These are phyloP conservation scores for Mastomys natalensis DNA, from an alignment of 2,113 vertebrate genomes.

Conservation along the genomic window DNA sequence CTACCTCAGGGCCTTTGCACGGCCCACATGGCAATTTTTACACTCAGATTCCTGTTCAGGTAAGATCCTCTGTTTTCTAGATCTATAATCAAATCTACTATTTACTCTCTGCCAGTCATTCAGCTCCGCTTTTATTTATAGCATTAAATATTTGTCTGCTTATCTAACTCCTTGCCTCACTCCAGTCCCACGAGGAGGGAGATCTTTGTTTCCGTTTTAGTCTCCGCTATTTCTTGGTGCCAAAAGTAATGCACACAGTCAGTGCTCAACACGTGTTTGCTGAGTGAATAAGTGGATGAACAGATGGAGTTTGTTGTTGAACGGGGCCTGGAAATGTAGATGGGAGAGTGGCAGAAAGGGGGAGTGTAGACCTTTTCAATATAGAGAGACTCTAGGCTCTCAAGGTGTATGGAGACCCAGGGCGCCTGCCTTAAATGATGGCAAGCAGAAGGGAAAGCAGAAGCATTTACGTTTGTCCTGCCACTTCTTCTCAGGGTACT, in stretches of 20 bases:
- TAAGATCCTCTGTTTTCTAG: background rate
- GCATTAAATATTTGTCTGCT: background rate
- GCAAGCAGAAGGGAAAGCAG: background rate
- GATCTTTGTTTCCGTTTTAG: background rate
- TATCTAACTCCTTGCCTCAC: background rate
- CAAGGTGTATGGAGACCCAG: rapidly evolving
- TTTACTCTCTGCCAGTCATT: background rate
- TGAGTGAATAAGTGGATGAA: background rate
- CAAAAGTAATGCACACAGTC: background rate
- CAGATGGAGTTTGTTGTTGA: background rate
- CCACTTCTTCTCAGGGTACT: slow-evolving; percentile 45
- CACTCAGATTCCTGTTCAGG: background rate
- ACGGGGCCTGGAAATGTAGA: background rate
- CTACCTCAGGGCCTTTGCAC: slow-evolving; percentile 22
- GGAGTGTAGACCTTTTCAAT: background rate
- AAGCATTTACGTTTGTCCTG: background rate
- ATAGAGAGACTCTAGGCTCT: background rate
- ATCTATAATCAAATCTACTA: background rate
- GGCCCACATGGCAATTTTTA: background rate
- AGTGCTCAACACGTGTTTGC: background rate
- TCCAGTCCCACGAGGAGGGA: background rate
- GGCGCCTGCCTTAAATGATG: background rate
- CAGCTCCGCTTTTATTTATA: slow-evolving; percentile 12
- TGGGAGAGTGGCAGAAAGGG: background rate
- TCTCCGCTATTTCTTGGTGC: background rate